Evolutionary conservation across 2,888 invertebrate species (phyloP).

Genomic region (Ethmia dodecea): DNA sequence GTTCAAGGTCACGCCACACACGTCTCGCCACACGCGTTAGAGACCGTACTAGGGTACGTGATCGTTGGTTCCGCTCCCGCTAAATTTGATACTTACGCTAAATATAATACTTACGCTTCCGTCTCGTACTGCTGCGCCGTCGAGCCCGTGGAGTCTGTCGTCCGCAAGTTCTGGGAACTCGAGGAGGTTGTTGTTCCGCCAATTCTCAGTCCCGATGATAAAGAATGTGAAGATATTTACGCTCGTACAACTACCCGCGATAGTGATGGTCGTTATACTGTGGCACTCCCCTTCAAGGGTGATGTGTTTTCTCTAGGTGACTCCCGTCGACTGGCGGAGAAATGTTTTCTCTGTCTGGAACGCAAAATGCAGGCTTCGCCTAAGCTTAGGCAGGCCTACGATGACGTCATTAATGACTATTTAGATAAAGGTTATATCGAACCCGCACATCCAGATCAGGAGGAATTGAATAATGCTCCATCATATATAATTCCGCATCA

Average conservation of each 20-base stretch:
- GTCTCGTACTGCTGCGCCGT: not conserved
- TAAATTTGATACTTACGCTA: not conserved
- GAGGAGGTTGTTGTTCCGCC: conserved; percentile 1
- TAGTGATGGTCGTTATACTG: conserved; percentile 3
- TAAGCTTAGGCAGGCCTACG: conserved; percentile 2
- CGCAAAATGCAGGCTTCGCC: conserved; percentile 4
- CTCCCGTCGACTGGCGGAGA: conserved; percentile 4
- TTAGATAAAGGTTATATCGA: conserved; percentile 5
- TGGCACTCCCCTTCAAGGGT: conserved; percentile 6
- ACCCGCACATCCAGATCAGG: not conserved
- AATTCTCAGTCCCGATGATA: conserved; percentile 8
- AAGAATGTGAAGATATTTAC: conserved; percentile 5
- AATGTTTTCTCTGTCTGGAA: conserved; percentile 8
- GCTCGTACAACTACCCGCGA: conserved; percentile 1
- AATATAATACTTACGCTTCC: too few relatives aligned
- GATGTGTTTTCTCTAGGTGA: conserved; percentile 8
- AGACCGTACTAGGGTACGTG: conserved; percentile 7
- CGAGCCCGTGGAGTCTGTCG: not conserved
- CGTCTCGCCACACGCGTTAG: conserved; percentile 8
- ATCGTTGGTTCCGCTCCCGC: not conserved
- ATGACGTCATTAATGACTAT: conserved; percentile 8
- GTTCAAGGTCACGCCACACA: conserved; percentile 1
- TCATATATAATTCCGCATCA: conserved; percentile 2
- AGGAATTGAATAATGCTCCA: not conserved
- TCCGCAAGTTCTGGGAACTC: conserved; percentile 4